A percentile compares a stretch with the other conserved stretches of the same genome.
These are phyloP conservation scores for Volucella inanis DNA, from an alignment of 2,888 invertebrate genomes.

Conservation along the genomic window DNA sequence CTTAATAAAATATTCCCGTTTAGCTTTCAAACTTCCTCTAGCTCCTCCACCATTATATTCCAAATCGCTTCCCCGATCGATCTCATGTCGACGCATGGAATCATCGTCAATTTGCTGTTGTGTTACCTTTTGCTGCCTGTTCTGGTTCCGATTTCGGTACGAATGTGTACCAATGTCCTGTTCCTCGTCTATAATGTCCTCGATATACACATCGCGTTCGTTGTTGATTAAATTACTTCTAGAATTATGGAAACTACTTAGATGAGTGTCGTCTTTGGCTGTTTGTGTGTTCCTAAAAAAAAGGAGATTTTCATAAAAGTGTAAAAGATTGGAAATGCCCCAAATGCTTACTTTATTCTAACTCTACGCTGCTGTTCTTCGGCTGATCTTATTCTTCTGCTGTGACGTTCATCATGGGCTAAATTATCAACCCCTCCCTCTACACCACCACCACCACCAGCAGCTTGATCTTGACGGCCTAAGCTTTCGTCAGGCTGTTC, in stretches of 20 bases:
- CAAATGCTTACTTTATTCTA: slow-evolving; percentile 80
- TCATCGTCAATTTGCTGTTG: slow-evolving; percentile 87
- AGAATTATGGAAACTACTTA: slow-evolving; percentile 82
- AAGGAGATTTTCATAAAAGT: background rate
- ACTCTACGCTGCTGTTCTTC: slow-evolving; percentile 81
- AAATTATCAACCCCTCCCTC: slow-evolving; percentile 52
- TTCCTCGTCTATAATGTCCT: slow-evolving; percentile 80
- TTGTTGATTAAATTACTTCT: slow-evolving; percentile 82
- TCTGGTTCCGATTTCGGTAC: slow-evolving; percentile 72
- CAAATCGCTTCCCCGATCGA: slow-evolving; percentile 89
- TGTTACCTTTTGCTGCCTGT: slow-evolving; percentile 76
- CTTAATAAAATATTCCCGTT: slow-evolving; percentile 90
- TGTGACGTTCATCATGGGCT: slow-evolving; percentile 74
- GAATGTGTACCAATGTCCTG: slow-evolving; percentile 76
- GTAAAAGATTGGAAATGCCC: background rate
- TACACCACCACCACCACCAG: slow-evolving; percentile 83
- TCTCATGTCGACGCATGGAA: slow-evolving; percentile 90
- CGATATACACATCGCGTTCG: slow-evolving; percentile 82
- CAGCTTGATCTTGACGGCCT: slow-evolving; percentile 79
- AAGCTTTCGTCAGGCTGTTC: slow-evolving; percentile 82
- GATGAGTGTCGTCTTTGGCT: slow-evolving; percentile 82
- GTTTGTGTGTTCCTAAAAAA: slow-evolving; percentile 80
- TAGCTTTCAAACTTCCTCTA: slow-evolving; percentile 81
- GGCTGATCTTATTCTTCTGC: slow-evolving; percentile 79
- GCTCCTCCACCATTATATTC: slow-evolving; percentile 80